Conservation (phyloP, 2,888 invertebrate genomes). For the Melipona bicolor region DNA sequence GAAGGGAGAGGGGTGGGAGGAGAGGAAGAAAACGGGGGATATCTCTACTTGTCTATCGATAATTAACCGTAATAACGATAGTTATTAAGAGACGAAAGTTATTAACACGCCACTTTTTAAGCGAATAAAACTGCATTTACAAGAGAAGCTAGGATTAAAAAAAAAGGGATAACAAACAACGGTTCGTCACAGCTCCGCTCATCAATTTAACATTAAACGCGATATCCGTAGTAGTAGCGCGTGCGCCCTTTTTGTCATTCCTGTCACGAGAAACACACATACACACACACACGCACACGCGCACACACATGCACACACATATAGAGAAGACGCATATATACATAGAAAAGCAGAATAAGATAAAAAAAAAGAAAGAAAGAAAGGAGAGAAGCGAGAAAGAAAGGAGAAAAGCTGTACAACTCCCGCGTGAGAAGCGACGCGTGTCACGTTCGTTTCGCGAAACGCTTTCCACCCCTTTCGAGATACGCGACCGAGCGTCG, state of each 20-base stretch:
- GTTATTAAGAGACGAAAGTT: slow-evolving; percentile 53
- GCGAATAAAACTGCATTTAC: slow-evolving; percentile 62
- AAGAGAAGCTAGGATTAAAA: slow-evolving; percentile 71
- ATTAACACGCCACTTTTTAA: slow-evolving; percentile 60
- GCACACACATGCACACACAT: not conserved
- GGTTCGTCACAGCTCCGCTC: slow-evolving; percentile 61
- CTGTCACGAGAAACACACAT: slow-evolving; percentile 7
- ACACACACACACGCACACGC: not conserved
- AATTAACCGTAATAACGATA: slow-evolving; percentile 67
- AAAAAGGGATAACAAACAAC: slow-evolving; percentile 50
- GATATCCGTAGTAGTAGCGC: slow-evolving; percentile 48
- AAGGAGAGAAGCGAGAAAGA: not conserved
- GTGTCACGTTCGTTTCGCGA: slow-evolving; percentile 26
- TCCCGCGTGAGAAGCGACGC: slow-evolving; percentile 20
- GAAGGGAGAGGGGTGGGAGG: not conserved
- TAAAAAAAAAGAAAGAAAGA: not conserved
- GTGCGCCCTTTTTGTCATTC: slow-evolving; percentile 62
- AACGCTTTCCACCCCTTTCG: not conserved
- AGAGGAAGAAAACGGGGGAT: slow-evolving; percentile 50
- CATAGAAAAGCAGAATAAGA: not conserved
- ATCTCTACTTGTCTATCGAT: slow-evolving; percentile 74
- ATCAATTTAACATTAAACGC: slow-evolving; percentile 49
- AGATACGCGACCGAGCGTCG: not conserved
- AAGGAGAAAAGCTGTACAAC: not conserved
- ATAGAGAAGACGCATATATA: not conserved